Percentiles rank a stretch among this genome's conserved stretches.
phyloP scores from a whole-genome alignment of 92 coral and sea anemone species.

The Meandrina meandrites region DNA sequence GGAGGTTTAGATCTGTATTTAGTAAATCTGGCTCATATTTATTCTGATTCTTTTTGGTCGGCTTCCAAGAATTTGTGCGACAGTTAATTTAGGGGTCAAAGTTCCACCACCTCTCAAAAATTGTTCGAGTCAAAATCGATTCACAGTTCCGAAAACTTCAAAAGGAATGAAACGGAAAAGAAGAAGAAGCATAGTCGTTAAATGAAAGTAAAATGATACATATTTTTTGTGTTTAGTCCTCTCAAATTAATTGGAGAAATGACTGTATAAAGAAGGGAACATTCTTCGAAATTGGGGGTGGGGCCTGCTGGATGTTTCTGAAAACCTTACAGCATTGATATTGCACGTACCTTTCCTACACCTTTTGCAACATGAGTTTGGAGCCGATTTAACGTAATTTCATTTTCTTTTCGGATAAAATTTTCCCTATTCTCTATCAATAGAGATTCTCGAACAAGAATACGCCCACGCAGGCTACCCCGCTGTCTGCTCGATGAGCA shows the following conservation, averaged over 20 bases:
- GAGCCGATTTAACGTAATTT: not conserved
- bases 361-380: not conserved
- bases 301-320: not conserved
- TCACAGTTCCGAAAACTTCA: not conserved
- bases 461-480: constrained; percentile 12
- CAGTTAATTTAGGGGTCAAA: not conserved
- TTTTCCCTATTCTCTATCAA: not conserved
- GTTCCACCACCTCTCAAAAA: not conserved
- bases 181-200: not conserved
- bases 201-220: not conserved
- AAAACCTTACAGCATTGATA: not conserved
- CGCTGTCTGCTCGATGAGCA: not conserved
- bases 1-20: not conserved
- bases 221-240: not conserved
- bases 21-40: not conserved
- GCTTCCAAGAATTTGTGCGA: constrained; percentile 1
- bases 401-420: not conserved
- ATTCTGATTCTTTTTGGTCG: not conserved
- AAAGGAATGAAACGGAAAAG: not conserved
- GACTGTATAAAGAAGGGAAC: not conserved
- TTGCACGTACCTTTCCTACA: not conserved
- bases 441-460: not conserved
- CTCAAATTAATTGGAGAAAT: not conserved
- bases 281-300: constrained; percentile 16
- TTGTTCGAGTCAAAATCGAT: not conserved